phyloP scores from a whole-genome alignment of 2,888 invertebrate genomes.

The Formica aserva region DNA sequence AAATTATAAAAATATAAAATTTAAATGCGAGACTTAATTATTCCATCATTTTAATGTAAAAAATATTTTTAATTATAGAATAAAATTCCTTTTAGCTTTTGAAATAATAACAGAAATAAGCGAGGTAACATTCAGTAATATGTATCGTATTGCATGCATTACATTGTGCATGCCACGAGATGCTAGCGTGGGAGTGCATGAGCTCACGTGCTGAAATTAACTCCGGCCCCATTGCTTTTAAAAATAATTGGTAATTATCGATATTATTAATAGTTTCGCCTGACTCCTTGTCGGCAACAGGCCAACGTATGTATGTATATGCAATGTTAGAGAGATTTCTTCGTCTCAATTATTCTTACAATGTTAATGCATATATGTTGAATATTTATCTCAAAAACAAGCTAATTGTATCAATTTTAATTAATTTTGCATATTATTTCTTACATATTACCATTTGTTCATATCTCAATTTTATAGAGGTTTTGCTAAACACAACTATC shows the following conservation, averaged over 20 bases:
- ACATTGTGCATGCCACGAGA: constrained; percentile 66
- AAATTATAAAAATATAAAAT: neutral
- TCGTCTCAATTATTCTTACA: constrained; percentile 30
- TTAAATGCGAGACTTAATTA: neutral
- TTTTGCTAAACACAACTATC: neutral
- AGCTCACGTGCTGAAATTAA: constrained; percentile 79
- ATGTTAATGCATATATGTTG: constrained; percentile 11
- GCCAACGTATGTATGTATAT: neutral
- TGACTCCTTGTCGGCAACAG: constrained; percentile 46
- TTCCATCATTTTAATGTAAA: constrained; percentile 15
- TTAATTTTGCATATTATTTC: neutral
- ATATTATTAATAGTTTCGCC: constrained; percentile 71
- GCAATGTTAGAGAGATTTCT: constrained; percentile 24
- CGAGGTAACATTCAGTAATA: neutral
- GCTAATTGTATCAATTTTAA: neutral
- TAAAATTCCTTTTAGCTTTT: constrained; percentile 15
- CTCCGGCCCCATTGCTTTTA: constrained; percentile 70
- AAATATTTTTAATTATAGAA: constrained; percentile 6
- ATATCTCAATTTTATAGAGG: neutral
- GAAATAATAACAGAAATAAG: neutral
- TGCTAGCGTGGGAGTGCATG: constrained; percentile 70
- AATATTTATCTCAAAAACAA: neutral
- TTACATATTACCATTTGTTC: neutral
- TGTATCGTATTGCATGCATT: neutral
- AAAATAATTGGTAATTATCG: constrained; percentile 78